phyloP scores from a whole-genome alignment of 35 echinoderm and acorn worm genomes.

The Ophioderma brevispina region DNA sequence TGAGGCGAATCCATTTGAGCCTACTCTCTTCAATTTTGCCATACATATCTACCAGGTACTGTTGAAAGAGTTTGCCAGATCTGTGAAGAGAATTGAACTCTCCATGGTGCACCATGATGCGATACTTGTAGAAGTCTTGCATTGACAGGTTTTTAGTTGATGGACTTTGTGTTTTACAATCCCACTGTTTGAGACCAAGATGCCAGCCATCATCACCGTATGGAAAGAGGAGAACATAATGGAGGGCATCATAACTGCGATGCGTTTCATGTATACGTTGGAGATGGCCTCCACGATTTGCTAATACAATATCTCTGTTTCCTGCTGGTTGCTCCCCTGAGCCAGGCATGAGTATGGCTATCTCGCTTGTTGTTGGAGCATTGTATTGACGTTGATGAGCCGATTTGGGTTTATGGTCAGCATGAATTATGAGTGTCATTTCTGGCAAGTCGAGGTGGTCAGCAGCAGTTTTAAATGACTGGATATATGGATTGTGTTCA shows the following conservation, averaged over 20 bases:
- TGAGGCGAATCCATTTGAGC: background rate
- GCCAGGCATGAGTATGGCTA: constrained; percentile 28
- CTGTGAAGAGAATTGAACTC: constrained; percentile 4
- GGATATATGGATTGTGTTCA: constrained; percentile 3
- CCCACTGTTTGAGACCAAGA: background rate
- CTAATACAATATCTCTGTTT: constrained; percentile 32
- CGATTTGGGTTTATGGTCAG: constrained; percentile 15
- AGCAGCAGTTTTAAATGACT: constrained; percentile 16
- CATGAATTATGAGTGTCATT: constrained; percentile 1
- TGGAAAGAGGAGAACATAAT: constrained; percentile 32
- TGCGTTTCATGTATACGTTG: constrained; percentile 14
- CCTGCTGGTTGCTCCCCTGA: background rate
- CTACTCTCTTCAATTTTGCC: constrained; percentile 34
- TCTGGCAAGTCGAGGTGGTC: background rate
- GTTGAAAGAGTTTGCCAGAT: constrained; percentile 17
- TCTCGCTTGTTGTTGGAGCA: constrained; percentile 7
- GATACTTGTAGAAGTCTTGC: too few relatives aligned
- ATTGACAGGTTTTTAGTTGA: background rate
- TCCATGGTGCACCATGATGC: background rate
- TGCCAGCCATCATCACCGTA: constrained; percentile 26
- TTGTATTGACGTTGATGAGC: constrained; percentile 24
- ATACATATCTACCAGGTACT: constrained; percentile 43
- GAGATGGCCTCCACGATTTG: background rate
- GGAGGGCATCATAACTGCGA: constrained; percentile 27
- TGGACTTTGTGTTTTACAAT: background rate